These are phyloP conservation scores for Palloptera scutellata DNA, from an alignment of 2,888 invertebrate genomes.

Conservation along the genomic window DNA sequence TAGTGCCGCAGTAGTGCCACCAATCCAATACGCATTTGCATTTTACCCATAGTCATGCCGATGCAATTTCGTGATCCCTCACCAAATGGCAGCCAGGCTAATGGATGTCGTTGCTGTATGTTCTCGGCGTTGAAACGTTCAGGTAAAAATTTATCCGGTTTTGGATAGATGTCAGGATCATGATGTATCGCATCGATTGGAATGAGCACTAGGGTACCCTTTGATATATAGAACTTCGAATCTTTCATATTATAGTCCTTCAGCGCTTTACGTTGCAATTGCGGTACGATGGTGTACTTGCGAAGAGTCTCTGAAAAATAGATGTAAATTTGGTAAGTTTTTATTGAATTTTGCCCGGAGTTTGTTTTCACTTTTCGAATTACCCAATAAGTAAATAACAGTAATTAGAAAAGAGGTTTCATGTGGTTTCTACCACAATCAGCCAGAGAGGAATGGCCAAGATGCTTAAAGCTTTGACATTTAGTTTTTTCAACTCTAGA, in stretches of 20 bases:
- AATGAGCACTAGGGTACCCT: conserved; percentile 66
- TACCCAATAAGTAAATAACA: no score
- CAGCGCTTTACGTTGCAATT: conserved; percentile 66
- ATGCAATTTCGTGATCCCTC: conserved; percentile 58
- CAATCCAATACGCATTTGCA: conserved; percentile 52
- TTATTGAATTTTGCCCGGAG: no score
- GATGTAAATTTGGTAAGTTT: not conserved
- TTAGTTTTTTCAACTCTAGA: no score
- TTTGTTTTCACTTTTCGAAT: no score
- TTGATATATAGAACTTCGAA: conserved; percentile 65
- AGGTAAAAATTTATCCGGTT: conserved; percentile 71
- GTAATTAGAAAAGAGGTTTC: no score
- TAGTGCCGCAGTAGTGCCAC: conserved; percentile 47
- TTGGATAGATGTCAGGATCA: conserved; percentile 68
- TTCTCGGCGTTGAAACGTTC: conserved; percentile 69
- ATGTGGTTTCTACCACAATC: no score
- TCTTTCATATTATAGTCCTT: conserved; percentile 66
- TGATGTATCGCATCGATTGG: conserved; percentile 69
- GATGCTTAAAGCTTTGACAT: no score
- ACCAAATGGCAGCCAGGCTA: conserved; percentile 56
- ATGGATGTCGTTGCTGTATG: conserved; percentile 65
- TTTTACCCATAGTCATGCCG: conserved; percentile 56
- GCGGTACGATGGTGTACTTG: conserved; percentile 67
- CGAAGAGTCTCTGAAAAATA: conserved; percentile 63
- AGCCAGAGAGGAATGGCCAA: no score